Evolutionary conservation across 92 coral and sea anemone species (phyloP).

Genomic region (Epizoanthus ramosus): DNA sequence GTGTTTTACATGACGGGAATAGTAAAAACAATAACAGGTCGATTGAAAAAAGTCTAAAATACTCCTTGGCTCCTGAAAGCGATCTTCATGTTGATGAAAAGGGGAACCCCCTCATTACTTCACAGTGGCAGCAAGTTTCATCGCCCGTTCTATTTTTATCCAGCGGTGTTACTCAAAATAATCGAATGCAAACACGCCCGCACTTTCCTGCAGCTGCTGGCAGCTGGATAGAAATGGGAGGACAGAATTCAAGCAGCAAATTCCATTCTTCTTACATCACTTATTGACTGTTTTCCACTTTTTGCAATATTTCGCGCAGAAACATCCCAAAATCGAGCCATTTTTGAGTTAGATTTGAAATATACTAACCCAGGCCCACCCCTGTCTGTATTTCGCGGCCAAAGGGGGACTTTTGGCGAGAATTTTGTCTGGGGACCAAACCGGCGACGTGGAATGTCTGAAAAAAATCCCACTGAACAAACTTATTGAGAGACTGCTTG

Average conservation of each 20-base stretch:
- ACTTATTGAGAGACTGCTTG: background rate
- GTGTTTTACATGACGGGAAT: too few species aligned
- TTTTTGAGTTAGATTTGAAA: background rate
- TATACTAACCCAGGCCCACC: background rate
- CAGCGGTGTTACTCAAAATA: too few species aligned
- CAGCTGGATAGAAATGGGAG: constrained; percentile 23
- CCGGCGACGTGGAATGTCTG: constrained; percentile 27
- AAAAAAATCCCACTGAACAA: background rate
- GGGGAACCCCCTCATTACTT: too few species aligned
- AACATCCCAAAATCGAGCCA: background rate
- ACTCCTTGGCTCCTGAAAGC: too few species aligned
- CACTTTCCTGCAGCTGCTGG: constrained; percentile 19
- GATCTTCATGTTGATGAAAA: too few species aligned
- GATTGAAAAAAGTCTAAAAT: too few species aligned
- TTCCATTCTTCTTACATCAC: constrained; percentile 27
- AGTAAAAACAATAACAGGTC: too few species aligned
- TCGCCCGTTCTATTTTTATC: too few species aligned
- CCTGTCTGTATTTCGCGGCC: constrained; percentile 8
- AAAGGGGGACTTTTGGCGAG: constrained; percentile 3
- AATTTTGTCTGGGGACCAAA: constrained; percentile 6
- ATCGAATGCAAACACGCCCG: background rate
- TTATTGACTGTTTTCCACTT: constrained; percentile 1
- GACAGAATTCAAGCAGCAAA: constrained; percentile 11
- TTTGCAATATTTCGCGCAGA: background rate
- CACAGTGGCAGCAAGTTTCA: too few species aligned